phyloP scores from a whole-genome alignment of 2,113 vertebrate species.

The Antennarius striatus region DNA sequence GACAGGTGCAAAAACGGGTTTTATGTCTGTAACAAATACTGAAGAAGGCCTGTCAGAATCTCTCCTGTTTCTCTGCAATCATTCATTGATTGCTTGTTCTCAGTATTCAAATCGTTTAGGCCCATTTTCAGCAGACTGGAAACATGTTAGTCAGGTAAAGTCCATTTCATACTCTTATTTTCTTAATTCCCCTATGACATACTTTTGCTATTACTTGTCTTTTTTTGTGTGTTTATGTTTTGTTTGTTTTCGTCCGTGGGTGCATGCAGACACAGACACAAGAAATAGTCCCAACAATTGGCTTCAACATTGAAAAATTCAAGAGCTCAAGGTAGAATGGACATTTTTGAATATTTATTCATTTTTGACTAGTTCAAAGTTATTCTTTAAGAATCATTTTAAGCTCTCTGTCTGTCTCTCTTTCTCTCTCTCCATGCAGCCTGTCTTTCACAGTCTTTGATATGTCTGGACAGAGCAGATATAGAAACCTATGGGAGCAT shows the following conservation, averaged over 20 bases:
- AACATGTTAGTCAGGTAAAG: conserved; percentile 78
- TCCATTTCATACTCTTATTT: conserved; percentile 17
- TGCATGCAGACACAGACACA: conserved; percentile 87
- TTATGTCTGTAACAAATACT: not conserved
- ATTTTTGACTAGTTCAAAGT: not conserved
- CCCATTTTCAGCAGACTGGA: conserved; percentile 74
- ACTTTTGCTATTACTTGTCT: conserved; percentile 65
- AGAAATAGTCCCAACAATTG: conserved; percentile 97
- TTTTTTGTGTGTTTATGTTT: conserved; percentile 59
- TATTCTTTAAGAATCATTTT: not conserved
- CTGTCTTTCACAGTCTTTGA: conserved; percentile 98
- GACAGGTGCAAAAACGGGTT: not conserved
- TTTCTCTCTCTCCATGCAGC: conserved; percentile 70
- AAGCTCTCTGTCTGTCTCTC: not conserved
- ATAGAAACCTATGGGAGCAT: conserved; percentile 98
- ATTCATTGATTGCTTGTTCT: conserved; percentile 66
- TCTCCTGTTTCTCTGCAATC: conserved; percentile 46
- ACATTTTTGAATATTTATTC: not conserved
- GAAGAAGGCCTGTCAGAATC: conserved; percentile 20
- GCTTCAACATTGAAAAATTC: conserved; percentile 98
- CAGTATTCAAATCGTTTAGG: conserved; percentile 74
- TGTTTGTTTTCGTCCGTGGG: conserved; percentile 3
- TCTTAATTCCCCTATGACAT: conserved; percentile 44
- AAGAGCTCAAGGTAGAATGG: conserved; percentile 92
- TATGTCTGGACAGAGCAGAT: conserved; percentile 97